Evolutionary conservation across 30 jellyfish, hydroid and myxozoan genomes (phyloP).

Genomic region (Aurelia aurita): DNA sequence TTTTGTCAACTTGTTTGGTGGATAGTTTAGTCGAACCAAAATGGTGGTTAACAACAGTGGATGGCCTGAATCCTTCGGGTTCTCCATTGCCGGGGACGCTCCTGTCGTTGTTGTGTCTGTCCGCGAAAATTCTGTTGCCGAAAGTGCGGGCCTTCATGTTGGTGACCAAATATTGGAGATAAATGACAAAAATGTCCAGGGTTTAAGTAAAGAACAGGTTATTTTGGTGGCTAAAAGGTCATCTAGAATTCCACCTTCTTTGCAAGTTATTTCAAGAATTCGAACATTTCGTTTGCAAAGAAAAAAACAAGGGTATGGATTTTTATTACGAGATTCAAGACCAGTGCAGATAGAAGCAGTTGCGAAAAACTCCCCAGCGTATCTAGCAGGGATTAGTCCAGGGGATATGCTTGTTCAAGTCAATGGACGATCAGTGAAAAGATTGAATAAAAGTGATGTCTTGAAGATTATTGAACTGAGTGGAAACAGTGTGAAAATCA

Average conservation of each 20-base stretch:
- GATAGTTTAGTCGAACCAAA: neutral
- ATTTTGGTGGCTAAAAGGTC: slow-evolving; percentile 59
- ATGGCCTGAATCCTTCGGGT: slow-evolving; percentile 94
- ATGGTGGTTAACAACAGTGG: slow-evolving; percentile 64
- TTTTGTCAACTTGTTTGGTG: neutral
- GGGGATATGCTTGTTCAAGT: slow-evolving; percentile 83
- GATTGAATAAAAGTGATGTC: slow-evolving; percentile 19
- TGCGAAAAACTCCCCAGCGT: slow-evolving; percentile 43
- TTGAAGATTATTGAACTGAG: slow-evolving; percentile 29
- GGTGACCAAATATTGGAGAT: slow-evolving; percentile 87
- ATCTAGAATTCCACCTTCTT: slow-evolving; percentile 78
- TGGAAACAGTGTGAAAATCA: slow-evolving; percentile 19
- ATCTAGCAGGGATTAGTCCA: slow-evolving; percentile 69
- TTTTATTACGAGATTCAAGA: slow-evolving; percentile 52
- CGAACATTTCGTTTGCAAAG: slow-evolving; percentile 60
- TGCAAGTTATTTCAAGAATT: slow-evolving; percentile 82
- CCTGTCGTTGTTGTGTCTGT: slow-evolving; percentile 81
- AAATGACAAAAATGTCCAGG: slow-evolving; percentile 65
- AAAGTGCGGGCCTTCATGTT: slow-evolving; percentile 80
- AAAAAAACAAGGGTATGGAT: slow-evolving; percentile 56
- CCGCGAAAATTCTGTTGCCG: slow-evolving; percentile 74
- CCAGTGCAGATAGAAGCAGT: slow-evolving; percentile 77
- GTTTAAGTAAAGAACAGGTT: slow-evolving; percentile 59
- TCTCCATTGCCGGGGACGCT: slow-evolving; percentile 75
- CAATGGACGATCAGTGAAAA: slow-evolving; percentile 72